Evolutionary conservation across 2,113 vertebrate species (phyloP).

Genomic region (Acanthisitta chloris): DNA sequence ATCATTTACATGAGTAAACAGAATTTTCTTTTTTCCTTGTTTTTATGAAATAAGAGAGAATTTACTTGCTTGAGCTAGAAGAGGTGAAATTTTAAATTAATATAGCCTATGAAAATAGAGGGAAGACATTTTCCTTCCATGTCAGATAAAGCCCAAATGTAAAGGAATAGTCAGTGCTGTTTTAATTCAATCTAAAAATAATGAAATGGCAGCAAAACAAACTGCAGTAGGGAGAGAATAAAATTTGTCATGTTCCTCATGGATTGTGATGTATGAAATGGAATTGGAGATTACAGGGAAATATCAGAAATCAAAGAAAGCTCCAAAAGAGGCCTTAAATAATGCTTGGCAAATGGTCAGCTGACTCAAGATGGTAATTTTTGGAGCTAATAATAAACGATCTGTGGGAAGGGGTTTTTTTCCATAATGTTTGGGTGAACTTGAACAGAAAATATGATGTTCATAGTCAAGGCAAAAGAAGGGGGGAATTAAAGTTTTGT

Average conservation of each 20-base stretch:
- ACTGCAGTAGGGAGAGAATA: neutral
- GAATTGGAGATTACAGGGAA: neutral
- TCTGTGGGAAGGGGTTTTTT: neutral
- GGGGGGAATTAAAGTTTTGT: neutral
- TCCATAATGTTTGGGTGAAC: neutral
- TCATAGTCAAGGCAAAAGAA: neutral
- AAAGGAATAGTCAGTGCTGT: neutral
- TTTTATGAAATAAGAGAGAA: neutral
- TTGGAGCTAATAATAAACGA: neutral
- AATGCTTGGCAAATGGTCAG: neutral
- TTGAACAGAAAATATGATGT: rapidly evolving
- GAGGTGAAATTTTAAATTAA: neutral
- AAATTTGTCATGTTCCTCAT: neutral
- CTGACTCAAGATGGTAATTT: neutral
- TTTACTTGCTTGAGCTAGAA: neutral
- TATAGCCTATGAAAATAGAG: neutral
- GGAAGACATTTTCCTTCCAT: neutral
- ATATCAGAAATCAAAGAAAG: neutral
- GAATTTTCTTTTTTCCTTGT: neutral
- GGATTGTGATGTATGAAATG: neutral
- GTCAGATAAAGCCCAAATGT: rapidly evolving
- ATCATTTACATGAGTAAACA: neutral
- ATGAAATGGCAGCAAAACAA: neutral
- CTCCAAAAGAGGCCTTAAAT: neutral
- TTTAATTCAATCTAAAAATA: neutral